phyloP scores from a whole-genome alignment of 2,113 vertebrate species.

The Diphyllodes magnificus region DNA sequence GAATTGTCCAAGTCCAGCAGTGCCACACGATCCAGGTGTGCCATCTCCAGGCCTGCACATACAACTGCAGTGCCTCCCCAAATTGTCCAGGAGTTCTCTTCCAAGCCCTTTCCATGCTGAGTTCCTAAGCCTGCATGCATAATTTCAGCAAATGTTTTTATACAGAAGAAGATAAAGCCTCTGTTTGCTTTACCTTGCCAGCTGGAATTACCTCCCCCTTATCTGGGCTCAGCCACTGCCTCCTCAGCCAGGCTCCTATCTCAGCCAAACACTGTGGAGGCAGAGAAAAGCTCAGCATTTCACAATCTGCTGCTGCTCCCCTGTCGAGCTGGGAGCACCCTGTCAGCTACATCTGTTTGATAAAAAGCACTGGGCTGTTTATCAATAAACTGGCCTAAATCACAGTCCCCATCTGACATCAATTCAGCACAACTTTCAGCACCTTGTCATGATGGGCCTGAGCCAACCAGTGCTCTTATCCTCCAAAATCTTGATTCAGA shows the following conservation, averaged over 20 bases:
- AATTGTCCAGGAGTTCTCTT: not conserved
- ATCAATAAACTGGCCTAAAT: not conserved
- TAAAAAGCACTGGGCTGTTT: constrained; percentile 32
- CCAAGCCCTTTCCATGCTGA: not conserved
- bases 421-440: constrained; percentile 7
- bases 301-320: constrained; percentile 15
- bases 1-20: not conserved
- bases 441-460: not conserved
- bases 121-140: not conserved
- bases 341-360: not conserved
- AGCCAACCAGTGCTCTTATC: not conserved
- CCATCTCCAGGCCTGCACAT: constrained; percentile 23
- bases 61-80: constrained; percentile 12
- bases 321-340: not conserved
- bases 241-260: constrained; percentile 53
- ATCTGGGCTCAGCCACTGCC: constrained; percentile 33
- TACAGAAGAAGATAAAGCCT: constrained; percentile 23
- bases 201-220: constrained; percentile 50
- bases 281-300: constrained; percentile 19
- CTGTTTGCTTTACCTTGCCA: constrained; percentile 55
- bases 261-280: constrained; percentile 32
- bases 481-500: not conserved
- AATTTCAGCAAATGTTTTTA: constrained; percentile 21
- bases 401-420: constrained; percentile 3
- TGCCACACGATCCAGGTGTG: constrained; percentile 10